These are phyloP conservation scores for Norana najaformis DNA, from an alignment of 2,888 invertebrate species.

Conservation along the genomic window DNA sequence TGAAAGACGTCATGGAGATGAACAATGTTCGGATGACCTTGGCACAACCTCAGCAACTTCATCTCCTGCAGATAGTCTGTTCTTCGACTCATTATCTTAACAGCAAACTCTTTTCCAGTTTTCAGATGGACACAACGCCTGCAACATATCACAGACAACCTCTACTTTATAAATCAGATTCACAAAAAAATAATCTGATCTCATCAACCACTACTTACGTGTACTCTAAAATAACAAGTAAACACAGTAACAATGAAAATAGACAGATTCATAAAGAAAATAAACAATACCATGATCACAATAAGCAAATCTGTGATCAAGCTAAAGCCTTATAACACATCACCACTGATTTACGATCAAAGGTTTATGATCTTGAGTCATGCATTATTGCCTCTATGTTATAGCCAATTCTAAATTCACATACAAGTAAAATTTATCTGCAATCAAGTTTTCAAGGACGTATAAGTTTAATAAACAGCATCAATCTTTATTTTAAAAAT, in stretches of 20 bases:
- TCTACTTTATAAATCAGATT: background rate
- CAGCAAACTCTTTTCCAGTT: slow-evolving; percentile 79
- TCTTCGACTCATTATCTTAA: slow-evolving; percentile 79
- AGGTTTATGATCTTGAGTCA: no score
- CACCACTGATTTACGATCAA: no score
- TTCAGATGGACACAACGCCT: slow-evolving; percentile 76
- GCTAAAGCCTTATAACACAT: background rate
- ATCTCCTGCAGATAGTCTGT: slow-evolving; percentile 76
- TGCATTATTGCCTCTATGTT: no score
- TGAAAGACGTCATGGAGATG: slow-evolving; percentile 80
- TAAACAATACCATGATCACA: background rate
- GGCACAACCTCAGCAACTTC: slow-evolving; percentile 78
- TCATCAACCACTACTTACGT: no score
- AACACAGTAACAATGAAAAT: background rate
- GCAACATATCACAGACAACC: slow-evolving; percentile 26
- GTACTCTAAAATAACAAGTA: no score
- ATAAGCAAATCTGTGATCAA: slow-evolving; percentile 13
- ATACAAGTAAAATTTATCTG: no score
- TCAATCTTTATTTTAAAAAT: background rate
- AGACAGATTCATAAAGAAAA: background rate
- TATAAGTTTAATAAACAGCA: background rate
- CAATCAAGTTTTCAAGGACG: no score
- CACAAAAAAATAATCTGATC: background rate
- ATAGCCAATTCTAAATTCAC: no score
- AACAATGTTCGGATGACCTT: slow-evolving; percentile 86